Evolutionary conservation across 2,113 vertebrate genomes (phyloP), one percentile per base, ranked within the genome.

Genomic region (Bubo blakistoni): DNA sequence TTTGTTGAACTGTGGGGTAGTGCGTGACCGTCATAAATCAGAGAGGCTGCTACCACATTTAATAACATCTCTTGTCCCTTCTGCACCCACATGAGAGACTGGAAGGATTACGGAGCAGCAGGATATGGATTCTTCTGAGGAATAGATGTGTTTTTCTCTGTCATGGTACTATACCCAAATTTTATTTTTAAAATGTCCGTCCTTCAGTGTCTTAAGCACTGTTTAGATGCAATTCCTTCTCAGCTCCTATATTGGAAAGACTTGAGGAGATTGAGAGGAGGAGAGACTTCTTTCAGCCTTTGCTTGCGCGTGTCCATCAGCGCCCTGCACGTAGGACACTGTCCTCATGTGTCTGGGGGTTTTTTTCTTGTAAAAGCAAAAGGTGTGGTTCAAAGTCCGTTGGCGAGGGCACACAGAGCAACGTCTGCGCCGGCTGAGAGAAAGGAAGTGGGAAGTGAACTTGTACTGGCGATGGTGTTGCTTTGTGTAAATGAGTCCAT

Each of bases 401-500:
- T 16, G 5, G 34, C 2, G 16, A 25, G 59, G 77, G 38, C 40
- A 7, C 49, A 1, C 22, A 5, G 40, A 29, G 86, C 77, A 36
- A 7, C 20, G 2, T 13, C 79, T 13, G 70, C 7, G 0, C 59
- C 2, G 3, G 57, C 54, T 9, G 69, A 26, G 57, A 30, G 80
- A 11, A 11, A 13, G 86, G 57, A n/a, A n/a, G 69, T 0, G 34
- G 80, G 76, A 47, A 20, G 54, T 3, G 46, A 52, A 4, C 22
- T 5, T 3, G 25, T 34, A 1, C 46, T 20, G 46, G 9, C 3
- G 4, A 3, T 22, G 18, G 19, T 6, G n/a, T 13, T 13, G 78
- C 62, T 38, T 9, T 0, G 1, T 36, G 29, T 7, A 7, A 36
- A 13, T 1, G 77, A 36, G 61, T 15, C 49, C 1, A 1, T 36